phyloP scores from a whole-genome alignment of 2,113 vertebrate genomes.

The Periophthalmodon schlosseri region DNA sequence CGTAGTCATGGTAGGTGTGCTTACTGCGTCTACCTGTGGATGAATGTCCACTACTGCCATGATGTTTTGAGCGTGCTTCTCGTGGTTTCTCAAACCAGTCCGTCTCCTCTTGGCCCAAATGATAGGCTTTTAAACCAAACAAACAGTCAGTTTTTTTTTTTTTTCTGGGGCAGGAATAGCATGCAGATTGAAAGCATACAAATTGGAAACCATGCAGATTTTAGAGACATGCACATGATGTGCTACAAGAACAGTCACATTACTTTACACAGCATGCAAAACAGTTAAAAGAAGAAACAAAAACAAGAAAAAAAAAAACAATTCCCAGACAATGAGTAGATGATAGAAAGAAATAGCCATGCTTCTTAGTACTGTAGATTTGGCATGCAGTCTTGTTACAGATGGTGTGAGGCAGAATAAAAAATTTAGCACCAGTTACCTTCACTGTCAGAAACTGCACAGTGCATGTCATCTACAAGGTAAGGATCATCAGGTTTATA shows the following conservation, averaged over 20 bases:
- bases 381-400: conserved; percentile 69
- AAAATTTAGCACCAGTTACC: conserved; percentile 93
- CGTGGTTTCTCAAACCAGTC: conserved; percentile 99
- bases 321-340: not conserved
- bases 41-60: conserved; percentile 84
- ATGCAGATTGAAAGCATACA: conserved; percentile 82
- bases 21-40: conserved; percentile 89
- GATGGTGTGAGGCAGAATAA: conserved; percentile 50
- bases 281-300: conserved; percentile 49
- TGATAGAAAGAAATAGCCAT: conserved; percentile 19
- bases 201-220: conserved; percentile 67
- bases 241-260: conserved; percentile 21
- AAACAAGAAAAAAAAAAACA: conserved; percentile 28
- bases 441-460: conserved; percentile 99
- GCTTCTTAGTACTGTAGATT: conserved; percentile 44
- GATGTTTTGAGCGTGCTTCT: conserved; percentile 93
- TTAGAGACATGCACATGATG: conserved; percentile 62
- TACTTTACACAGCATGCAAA: conserved; percentile 47
- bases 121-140: conserved; percentile 96
- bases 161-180: conserved; percentile 24
- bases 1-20: conserved; percentile 94
- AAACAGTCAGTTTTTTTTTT: conserved; percentile 78
- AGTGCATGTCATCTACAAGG: conserved; percentile 95
- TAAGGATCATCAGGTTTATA: conserved; percentile 97
- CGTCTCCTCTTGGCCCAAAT: conserved; percentile 99